Conservation (phyloP, 1,140 invertebrate species). For the Drosophila sulfurigaster region DNA sequence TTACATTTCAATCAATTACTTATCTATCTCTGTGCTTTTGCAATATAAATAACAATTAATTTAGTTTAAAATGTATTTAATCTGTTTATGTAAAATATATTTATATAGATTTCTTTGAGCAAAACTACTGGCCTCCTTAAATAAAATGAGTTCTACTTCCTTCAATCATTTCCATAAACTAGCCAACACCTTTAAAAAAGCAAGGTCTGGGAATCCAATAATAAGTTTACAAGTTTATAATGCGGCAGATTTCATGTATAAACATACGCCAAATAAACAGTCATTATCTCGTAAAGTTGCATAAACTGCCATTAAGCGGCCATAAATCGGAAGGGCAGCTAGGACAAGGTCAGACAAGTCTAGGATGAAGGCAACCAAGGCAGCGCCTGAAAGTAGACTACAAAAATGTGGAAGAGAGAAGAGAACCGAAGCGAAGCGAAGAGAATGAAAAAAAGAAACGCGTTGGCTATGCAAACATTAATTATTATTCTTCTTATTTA, state of each 20-base stretch:
- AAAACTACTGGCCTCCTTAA: too few species aligned
- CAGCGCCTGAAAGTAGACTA: constrained; percentile 26
- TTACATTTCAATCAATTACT: too few species aligned
- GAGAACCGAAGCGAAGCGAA: background rate
- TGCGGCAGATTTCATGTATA: constrained; percentile 3
- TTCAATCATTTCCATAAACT: background rate
- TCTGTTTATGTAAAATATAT: too few species aligned
- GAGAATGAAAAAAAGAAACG: constrained; percentile 14
- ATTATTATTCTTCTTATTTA: constrained; percentile 45
- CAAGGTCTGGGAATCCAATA: background rate
- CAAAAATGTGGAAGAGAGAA: constrained; percentile 2
- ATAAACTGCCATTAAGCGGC: constrained; percentile 27
- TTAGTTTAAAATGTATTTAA: too few species aligned
- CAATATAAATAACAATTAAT: too few species aligned
- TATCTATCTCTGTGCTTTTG: too few species aligned
- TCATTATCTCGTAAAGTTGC: constrained; percentile 30
- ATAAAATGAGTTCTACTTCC: background rate
- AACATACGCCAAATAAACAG: constrained; percentile 17
- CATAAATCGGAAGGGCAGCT: constrained; percentile 3
- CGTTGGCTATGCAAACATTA: constrained; percentile 33
- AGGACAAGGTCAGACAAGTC: background rate
- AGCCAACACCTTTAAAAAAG: too few species aligned
- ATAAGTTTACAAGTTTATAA: constrained; percentile 13
- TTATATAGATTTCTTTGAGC: too few species aligned
- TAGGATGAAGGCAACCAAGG: background rate